Percentiles rank a stretch among this genome's conserved stretches.
These are phyloP conservation scores for Torymus aiolomorphi DNA, from an alignment of 2,888 invertebrate species.

Conservation along the genomic window DNA sequence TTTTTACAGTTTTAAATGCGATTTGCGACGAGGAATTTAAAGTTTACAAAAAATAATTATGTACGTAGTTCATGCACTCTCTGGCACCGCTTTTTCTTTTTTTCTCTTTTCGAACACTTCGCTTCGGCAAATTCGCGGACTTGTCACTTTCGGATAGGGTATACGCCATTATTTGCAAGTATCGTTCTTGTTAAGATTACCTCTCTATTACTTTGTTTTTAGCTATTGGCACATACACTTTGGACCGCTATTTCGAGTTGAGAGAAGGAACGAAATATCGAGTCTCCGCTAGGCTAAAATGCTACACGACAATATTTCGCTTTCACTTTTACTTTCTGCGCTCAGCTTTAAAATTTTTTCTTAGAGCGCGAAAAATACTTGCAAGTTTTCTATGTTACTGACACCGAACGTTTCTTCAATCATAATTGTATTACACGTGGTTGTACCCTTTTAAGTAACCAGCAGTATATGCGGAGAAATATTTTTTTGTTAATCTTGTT, in stretches of 20 bases:
- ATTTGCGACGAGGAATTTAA: constrained; percentile 42
- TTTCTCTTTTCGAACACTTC: not conserved
- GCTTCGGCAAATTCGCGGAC: constrained; percentile 4
- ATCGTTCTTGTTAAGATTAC: not conserved
- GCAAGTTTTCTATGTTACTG: not conserved
- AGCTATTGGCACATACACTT: constrained; percentile 72
- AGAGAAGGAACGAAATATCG: constrained; percentile 55
- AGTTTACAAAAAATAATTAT: constrained; percentile 68
- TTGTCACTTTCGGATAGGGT: constrained; percentile 32
- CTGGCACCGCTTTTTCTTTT: constrained; percentile 31
- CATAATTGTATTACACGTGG: no score
- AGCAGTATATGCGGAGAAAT: no score
- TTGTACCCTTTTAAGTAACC: no score
- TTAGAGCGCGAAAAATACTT: not conserved
- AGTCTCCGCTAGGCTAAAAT: constrained; percentile 42
- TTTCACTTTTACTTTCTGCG: constrained; percentile 17
- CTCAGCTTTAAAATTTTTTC: constrained; percentile 1
- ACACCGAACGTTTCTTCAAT: not conserved
- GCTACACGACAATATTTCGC: constrained; percentile 52
- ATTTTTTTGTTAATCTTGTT: no score
- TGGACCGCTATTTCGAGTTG: constrained; percentile 69
- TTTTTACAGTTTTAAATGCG: constrained; percentile 47
- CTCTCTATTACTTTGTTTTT: constrained; percentile 61
- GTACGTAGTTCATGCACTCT: constrained; percentile 54
- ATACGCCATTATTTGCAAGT: constrained; percentile 24